phyloP scores from a whole-genome alignment of 2,888 invertebrate genomes.

The Agrochola circellaris region DNA sequence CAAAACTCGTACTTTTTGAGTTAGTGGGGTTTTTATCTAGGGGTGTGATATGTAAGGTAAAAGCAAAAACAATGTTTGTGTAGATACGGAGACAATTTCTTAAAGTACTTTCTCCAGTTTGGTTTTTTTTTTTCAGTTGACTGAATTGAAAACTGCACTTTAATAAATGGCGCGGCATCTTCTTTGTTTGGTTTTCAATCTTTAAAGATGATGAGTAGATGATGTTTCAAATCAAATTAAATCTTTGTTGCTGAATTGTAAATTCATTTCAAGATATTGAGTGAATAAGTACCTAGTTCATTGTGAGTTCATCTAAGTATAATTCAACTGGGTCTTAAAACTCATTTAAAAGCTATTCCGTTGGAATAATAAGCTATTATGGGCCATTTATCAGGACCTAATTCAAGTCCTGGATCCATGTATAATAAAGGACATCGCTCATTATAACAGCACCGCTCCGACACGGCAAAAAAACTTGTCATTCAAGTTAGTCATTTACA shows the following conservation, averaged over 20 bases:
- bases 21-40: no score
- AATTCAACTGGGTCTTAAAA: background rate
- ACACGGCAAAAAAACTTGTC: no score
- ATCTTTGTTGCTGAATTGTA: background rate
- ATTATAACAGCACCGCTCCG: no score
- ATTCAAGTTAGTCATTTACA: no score
- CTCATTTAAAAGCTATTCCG: background rate
- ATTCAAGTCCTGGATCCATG: background rate
- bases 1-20: no score
- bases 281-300: background rate
- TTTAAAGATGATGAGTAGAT: background rate
- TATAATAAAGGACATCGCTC: no score
- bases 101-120: background rate
- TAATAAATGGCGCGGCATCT: background rate
- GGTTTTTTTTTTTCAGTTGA: background rate
- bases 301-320: background rate
- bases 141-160: background rate
- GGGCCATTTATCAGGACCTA: background rate
- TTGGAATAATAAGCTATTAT: no score
- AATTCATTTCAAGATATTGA: background rate
- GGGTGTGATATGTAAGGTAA: background rate
- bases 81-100: constrained; percentile 7
- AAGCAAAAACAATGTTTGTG: constrained; percentile 3
- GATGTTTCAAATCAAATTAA: background rate
- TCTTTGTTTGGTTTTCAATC: background rate